These are phyloP conservation scores for Amiota mariae DNA, from an alignment of 2,888 invertebrate genomes.

Conservation along the genomic window DNA sequence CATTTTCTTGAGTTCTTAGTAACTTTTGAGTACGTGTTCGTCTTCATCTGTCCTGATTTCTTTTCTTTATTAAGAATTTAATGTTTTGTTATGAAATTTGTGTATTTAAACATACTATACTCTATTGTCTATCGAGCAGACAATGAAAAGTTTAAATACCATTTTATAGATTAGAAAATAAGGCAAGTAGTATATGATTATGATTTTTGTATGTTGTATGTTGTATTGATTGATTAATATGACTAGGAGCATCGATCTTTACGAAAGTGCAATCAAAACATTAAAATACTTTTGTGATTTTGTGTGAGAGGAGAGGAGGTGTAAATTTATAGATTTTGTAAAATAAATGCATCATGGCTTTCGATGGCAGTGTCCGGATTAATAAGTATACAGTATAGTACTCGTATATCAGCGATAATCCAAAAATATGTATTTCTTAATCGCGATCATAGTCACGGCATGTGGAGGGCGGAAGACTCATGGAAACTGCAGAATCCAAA, in stretches of 20 bases:
- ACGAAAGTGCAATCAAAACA: neutral
- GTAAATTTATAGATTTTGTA: slow-evolving; percentile 1
- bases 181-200: slow-evolving; percentile 4
- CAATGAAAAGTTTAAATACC: slow-evolving; percentile 69
- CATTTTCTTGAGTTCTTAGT: too few relatives aligned
- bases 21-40: slow-evolving; percentile 19
- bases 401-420: slow-evolving; percentile 27
- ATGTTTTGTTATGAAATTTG: neutral
- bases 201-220: neutral
- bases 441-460: slow-evolving; percentile 72
- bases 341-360: slow-evolving; percentile 64
- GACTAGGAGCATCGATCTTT: too few relatives aligned
- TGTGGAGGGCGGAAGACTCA: slow-evolving; percentile 73
- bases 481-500: slow-evolving; percentile 73
- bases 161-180: slow-evolving; percentile 33
- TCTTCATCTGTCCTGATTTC: too few relatives aligned
- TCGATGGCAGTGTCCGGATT: slow-evolving; percentile 61
- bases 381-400: slow-evolving; percentile 53
- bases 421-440: slow-evolving; percentile 44
- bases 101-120: slow-evolving; percentile 65
- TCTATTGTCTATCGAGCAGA: slow-evolving; percentile 71
- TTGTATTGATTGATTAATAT: too few relatives aligned
- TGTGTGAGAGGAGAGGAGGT: neutral
- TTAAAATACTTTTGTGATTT: slow-evolving; percentile 2
- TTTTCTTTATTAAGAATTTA: neutral